Evolutionary conservation across 2,797 vertebrate species (phyloP).

Genomic region (Microchirus variegatus): DNA sequence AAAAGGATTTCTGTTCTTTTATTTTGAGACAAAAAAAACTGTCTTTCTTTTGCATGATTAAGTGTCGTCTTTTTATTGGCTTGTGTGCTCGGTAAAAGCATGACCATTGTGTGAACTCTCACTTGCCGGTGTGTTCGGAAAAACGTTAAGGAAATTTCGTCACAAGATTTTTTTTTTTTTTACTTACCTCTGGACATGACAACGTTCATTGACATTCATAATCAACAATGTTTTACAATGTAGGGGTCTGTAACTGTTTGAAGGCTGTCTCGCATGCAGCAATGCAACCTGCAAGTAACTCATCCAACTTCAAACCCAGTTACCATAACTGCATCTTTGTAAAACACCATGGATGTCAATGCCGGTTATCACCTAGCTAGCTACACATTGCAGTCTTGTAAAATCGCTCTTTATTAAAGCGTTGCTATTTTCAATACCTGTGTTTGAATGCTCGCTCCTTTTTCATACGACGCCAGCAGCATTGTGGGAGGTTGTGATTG

Average conservation of each 20-base stretch:
- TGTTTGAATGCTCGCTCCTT: conserved; percentile 79
- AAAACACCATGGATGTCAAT: conserved; percentile 79
- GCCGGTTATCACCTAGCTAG: conserved; percentile 77
- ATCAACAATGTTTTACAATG: conserved; percentile 76
- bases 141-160: conserved; percentile 77
- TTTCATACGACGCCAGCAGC: conserved; percentile 75
- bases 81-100: conserved; percentile 82
- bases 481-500: conserved; percentile 70
- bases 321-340: conserved; percentile 72
- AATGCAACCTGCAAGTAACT: conserved; percentile 72
- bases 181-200: conserved; percentile 75
- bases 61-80: conserved; percentile 83
- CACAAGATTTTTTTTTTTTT: conserved; percentile 67
- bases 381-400: conserved; percentile 81
- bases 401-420: conserved; percentile 82
- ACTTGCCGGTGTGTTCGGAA: conserved; percentile 79
- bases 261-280: conserved; percentile 76
- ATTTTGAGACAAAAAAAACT: conserved; percentile 61
- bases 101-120: conserved; percentile 82
- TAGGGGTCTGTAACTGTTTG: conserved; percentile 71
- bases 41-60: conserved; percentile 81
- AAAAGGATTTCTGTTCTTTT: conserved; percentile 53
- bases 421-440: conserved; percentile 81
- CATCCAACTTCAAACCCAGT: conserved; percentile 77
- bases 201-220: conserved; percentile 78